Evolutionary conservation across 2,888 invertebrate genomes (phyloP).

Genomic region (Cacoxenus indagator): DNA sequence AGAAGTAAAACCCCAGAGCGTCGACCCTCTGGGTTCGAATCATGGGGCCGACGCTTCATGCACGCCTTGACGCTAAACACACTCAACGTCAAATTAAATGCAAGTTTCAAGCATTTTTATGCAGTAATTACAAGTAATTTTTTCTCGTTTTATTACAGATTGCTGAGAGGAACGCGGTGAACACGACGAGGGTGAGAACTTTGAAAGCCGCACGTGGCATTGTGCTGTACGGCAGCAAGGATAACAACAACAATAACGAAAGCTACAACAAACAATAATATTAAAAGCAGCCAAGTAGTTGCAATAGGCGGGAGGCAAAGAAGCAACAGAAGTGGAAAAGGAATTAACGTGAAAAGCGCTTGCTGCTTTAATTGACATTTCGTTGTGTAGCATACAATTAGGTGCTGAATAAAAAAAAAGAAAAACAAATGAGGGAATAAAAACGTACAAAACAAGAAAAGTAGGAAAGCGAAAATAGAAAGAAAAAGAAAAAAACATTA

Average conservation of each 20-base stretch:
- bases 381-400: conserved; percentile 44
- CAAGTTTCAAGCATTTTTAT: conserved; percentile 18
- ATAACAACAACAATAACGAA: conserved; percentile 32
- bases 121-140: conserved; percentile 61
- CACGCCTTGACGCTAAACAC: neutral
- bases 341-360: conserved; percentile 42
- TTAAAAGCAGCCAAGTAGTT: conserved; percentile 19
- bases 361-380: conserved; percentile 62
- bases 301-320: conserved; percentile 16
- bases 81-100: conserved; percentile 19
- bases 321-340: conserved; percentile 23
- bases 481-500: conserved; percentile 34
- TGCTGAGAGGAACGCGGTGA: conserved; percentile 30
- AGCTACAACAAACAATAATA: conserved; percentile 34
- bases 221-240: conserved; percentile 48
- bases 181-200: neutral
- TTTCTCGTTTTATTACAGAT: conserved; percentile 63
- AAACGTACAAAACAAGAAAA: conserved; percentile 11
- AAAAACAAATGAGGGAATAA: conserved; percentile 28
- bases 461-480: conserved; percentile 32
- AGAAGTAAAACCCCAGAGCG: neutral
- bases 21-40: neutral
- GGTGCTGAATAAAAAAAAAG: conserved; percentile 38
- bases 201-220: conserved; percentile 13
- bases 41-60: neutral